Percentiles rank a stretch among this genome's conserved stretches.
Evolutionary conservation across 2,113 vertebrate genomes (phyloP).

Genomic region (Lycaon pictus): DNA sequence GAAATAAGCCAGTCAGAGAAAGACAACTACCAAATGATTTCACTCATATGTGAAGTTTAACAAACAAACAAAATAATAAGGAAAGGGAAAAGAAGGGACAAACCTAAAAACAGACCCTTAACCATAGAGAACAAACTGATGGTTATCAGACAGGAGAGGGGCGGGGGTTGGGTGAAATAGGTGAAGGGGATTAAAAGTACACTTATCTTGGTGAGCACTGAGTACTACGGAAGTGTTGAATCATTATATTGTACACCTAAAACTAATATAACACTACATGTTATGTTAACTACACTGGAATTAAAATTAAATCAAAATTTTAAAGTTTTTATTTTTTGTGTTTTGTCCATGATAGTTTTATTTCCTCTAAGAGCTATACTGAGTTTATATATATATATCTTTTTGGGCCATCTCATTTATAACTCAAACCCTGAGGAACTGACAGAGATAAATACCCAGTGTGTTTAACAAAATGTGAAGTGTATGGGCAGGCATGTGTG

Average conservation of each 20-base stretch:
- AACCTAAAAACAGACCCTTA: not conserved
- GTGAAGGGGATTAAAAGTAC: not conserved
- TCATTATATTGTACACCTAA: not conserved
- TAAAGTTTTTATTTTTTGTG: slow-evolving; percentile 3
- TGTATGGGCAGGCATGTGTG: not conserved
- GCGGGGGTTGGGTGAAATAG: not conserved
- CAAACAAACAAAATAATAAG: not conserved
- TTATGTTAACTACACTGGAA: not conserved
- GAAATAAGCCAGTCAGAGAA: not conserved
- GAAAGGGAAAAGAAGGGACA: not conserved
- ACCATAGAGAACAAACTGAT: not conserved
- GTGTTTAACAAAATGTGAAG: not conserved
- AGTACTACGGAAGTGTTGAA: not conserved
- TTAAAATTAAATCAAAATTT: not conserved
- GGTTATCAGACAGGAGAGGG: not conserved
- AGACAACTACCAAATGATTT: not conserved
- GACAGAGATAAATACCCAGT: not conserved
- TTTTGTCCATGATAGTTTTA: not conserved
- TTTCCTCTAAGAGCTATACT: not conserved
- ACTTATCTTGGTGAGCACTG: not conserved
- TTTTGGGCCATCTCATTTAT: not conserved
- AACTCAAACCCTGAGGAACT: not conserved
- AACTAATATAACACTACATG: not conserved
- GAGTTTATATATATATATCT: not conserved
- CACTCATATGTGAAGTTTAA: not conserved